Base-by-base conservation (phyloP, 2,113 vertebrate genomes). In the Stercorarius parasiticus region DNA sequence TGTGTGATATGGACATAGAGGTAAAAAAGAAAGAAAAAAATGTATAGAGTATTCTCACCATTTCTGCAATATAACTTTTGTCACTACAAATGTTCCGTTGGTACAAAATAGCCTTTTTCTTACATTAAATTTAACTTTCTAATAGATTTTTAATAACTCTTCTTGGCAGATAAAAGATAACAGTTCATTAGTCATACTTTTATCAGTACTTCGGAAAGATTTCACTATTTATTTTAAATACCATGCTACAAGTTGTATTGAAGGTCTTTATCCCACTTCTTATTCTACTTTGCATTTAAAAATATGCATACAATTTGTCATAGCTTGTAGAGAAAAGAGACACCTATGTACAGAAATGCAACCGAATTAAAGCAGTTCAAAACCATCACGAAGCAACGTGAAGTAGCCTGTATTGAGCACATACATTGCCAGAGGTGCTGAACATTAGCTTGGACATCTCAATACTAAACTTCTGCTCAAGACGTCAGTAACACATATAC, bases 301-400 rank as follows among this genome's bases (percentile, higher is more conserved):
- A 70, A 56, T 9, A 71, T 9, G 29, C 12, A 72, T 11, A 13
- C 4, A 40, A 36, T 61, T 90, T 83, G n/a, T 36, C 77, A 62
- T 29, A 72, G 21, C 27, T 65, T 6, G 8, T 67, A 73, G 6
- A 73, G 13, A 81, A 80, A 32, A 59, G 8, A 55, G 8, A 62
- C 4, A 71, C 34, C 21, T 32, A 25, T 1, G 2, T 25, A 52
- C 14, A 65, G 36, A 90, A 86, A 80, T 34, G 53, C 9, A 83
- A 40, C 1, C 8, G 12, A 70, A 80, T 66, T 70, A 77, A 72
- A 89, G 30, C 11, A 56, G 12, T 36, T 61, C 8, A 50, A 65
- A 92, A 56, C 11, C 3, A 11, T 19, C 20, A 72, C 2, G 4
- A 79, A 88, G 20, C 34, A 80, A 30, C 21, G 1, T 0, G 0